Evolutionary conservation across 2,113 vertebrate genomes (phyloP).

Genomic region (Syrrhaptes paradoxus): DNA sequence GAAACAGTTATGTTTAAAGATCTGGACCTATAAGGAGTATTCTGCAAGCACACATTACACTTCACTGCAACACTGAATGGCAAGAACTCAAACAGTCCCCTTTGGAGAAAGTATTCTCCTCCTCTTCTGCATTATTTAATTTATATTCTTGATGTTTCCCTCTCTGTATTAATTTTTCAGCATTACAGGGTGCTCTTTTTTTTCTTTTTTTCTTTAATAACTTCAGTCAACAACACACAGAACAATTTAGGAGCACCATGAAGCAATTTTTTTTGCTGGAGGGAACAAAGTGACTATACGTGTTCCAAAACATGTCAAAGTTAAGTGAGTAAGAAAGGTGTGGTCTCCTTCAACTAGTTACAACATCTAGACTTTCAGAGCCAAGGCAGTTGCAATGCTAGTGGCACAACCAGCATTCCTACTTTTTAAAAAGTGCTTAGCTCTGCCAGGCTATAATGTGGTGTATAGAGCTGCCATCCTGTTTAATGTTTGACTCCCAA

Average conservation of each 20-base stretch:
- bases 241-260: neutral
- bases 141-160: neutral
- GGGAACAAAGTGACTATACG: slow-evolving; percentile 42
- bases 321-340: slow-evolving; percentile 45
- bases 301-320: slow-evolving; percentile 46
- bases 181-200: neutral
- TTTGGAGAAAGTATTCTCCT: neutral
- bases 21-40: neutral
- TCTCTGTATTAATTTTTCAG: neutral
- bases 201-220: neutral
- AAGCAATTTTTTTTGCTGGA: slow-evolving; percentile 56
- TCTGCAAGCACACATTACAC: neutral
- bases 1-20: neutral
- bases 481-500: slow-evolving; percentile 7
- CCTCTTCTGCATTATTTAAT: neutral
- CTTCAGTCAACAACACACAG: neutral
- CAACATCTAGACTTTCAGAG: slow-evolving; percentile 40
- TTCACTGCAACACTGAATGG: neutral
- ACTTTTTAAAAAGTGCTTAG: slow-evolving; percentile 1
- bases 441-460: neutral
- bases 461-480: neutral
- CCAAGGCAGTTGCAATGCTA: slow-evolving; percentile 28
- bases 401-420: slow-evolving; percentile 39
- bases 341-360: slow-evolving; percentile 47
- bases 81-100: neutral